Conservation (phyloP, 2,113 vertebrate species). For the Pangasianodon gigas region DNA sequence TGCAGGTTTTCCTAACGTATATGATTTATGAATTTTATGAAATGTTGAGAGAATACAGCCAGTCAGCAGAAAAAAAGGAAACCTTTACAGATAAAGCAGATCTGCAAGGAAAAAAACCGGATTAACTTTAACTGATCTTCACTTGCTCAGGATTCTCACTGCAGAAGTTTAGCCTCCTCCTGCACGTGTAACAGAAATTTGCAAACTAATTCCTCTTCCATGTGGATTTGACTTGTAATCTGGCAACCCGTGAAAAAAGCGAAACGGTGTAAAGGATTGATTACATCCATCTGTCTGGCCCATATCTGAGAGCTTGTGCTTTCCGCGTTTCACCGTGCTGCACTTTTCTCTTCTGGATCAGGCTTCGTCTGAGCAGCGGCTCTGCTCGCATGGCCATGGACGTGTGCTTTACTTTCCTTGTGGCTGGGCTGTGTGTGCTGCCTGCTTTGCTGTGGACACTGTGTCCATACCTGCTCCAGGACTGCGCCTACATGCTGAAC, state of each 20-base stretch:
- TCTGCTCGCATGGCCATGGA: constrained; percentile 52
- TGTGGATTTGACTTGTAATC: neutral
- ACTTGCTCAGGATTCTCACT: neutral
- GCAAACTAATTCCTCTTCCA: neutral
- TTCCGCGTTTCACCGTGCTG: neutral
- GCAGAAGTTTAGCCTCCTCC: neutral
- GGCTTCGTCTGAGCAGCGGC: neutral
- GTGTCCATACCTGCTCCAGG: constrained; percentile 68
- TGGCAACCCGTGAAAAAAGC: constrained; percentile 44
- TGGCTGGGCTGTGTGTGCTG: constrained; percentile 62
- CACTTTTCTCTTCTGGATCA: neutral
- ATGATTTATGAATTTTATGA: no score
- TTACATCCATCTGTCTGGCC: no score
- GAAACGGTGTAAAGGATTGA: neutral
- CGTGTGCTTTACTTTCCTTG: constrained; percentile 55
- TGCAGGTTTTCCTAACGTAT: no score
- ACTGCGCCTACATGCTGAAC: constrained; percentile 60
- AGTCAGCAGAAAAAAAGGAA: neutral
- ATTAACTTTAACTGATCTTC: neutral
- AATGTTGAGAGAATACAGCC: no score
- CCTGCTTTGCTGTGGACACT: constrained; percentile 53
- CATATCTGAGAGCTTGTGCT: neutral
- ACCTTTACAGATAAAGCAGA: neutral
- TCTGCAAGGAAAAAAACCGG: neutral
- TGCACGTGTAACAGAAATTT: neutral